Conservation (phyloP, 1,140 invertebrate species). For the Bombus fervidus region DNA sequence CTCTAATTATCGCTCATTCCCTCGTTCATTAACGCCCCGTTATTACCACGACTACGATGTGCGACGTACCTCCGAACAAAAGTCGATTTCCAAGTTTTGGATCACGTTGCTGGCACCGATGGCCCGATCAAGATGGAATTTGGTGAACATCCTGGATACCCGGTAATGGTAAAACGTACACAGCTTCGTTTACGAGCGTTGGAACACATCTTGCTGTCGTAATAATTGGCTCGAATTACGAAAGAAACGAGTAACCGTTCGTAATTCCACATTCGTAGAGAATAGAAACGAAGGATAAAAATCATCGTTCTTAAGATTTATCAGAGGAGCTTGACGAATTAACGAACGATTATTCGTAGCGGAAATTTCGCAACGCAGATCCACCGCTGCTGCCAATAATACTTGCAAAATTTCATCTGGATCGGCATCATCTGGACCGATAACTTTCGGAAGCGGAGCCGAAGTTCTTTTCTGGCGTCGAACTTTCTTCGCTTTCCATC, state of each 20-base stretch:
- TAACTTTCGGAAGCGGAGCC: neutral
- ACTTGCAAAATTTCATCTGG: neutral
- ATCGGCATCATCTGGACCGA: neutral
- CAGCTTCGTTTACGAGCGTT: no score
- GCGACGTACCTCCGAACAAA: neutral
- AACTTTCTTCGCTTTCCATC: neutral
- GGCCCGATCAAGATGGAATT: no score
- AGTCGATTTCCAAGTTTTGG: neutral
- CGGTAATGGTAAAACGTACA: no score
- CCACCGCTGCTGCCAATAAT: neutral
- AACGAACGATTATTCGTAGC: neutral
- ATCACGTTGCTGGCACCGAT: no score
- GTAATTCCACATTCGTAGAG: no score
- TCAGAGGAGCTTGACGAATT: no score
- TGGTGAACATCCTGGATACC: no score
- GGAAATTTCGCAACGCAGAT: neutral
- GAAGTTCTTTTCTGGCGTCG: neutral
- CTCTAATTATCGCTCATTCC: conserved; percentile 67
- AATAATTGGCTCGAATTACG: no score
- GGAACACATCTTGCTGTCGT: no score
- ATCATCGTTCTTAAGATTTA: no score
- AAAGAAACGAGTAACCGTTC: no score
- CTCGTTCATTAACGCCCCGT: conserved; percentile 56
- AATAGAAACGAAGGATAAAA: no score
- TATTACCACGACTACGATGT: neutral